These are phyloP conservation scores for Mustela erminea DNA, from an alignment of 2,797 vertebrate species.

Conservation along the genomic window DNA sequence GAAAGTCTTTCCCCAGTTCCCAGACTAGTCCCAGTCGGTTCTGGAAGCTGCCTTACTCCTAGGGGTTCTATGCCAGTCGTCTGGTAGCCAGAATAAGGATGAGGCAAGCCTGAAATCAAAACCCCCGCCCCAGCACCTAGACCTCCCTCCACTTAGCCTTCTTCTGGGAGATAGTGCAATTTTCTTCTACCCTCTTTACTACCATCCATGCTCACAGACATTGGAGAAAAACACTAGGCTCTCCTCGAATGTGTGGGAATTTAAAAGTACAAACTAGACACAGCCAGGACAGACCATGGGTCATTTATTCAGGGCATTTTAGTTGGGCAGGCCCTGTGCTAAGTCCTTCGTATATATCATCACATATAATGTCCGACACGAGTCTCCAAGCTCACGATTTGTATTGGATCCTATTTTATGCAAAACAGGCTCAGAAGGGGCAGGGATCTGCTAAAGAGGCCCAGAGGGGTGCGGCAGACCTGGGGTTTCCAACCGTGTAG, in stretches of 20 bases:
- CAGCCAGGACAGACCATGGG: background rate
- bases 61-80: background rate
- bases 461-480: accelerated
- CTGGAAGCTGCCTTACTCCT: background rate
- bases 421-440: background rate
- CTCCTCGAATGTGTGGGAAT: background rate
- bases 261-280: background rate
- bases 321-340: background rate
- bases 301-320: background rate
- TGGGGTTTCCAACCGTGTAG: background rate
- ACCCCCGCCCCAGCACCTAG: background rate
- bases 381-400: background rate
- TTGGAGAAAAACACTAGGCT: background rate
- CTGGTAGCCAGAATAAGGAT: background rate
- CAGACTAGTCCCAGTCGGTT: background rate
- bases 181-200: background rate
- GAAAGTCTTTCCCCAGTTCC: background rate
- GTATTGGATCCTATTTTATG: background rate
- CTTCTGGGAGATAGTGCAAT: background rate
- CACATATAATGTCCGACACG: background rate
- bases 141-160: background rate
- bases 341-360: background rate
- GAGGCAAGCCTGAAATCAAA: background rate
- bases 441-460: background rate
- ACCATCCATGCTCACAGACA: background rate